Conservation (phyloP, 2,113 vertebrate genomes). For the Prinia subflava region DNA sequence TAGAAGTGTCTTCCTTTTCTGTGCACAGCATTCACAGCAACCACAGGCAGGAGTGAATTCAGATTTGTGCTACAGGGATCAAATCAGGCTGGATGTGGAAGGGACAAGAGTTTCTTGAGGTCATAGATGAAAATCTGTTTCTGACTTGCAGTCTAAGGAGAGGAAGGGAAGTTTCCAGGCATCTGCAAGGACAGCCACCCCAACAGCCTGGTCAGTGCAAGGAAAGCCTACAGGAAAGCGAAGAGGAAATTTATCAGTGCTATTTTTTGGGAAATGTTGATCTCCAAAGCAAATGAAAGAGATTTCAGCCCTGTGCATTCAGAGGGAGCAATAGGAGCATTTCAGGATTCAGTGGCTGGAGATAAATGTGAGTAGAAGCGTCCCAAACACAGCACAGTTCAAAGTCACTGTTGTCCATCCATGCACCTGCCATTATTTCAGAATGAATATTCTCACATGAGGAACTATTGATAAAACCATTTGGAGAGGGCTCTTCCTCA, state of each 20-base stretch:
- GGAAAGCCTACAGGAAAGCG: not conserved
- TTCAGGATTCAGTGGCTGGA: not conserved
- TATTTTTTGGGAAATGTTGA: not conserved
- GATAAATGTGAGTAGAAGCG: not conserved
- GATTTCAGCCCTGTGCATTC: not conserved
- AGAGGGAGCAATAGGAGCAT: not conserved
- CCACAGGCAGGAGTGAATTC: not conserved
- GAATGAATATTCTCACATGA: not conserved
- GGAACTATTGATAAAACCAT: not conserved
- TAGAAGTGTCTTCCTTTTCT: not conserved
- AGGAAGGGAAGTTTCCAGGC: not conserved
- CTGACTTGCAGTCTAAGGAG: not conserved
- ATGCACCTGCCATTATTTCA: not conserved
- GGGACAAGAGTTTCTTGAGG: not conserved
- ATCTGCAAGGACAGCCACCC: not conserved
- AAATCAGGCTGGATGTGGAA: not conserved
- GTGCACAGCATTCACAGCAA: not conserved
- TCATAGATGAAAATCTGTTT: not conserved
- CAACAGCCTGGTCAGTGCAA: not conserved
- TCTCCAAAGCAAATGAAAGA: not conserved
- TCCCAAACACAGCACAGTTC: not conserved
- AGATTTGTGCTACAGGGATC: not conserved
- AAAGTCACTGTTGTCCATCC: not conserved
- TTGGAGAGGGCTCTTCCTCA: not conserved
- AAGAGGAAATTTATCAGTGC: not conserved